Evolutionary conservation across 2,797 vertebrate genomes (phyloP).

Genomic region (Molossus molossus): DNA sequence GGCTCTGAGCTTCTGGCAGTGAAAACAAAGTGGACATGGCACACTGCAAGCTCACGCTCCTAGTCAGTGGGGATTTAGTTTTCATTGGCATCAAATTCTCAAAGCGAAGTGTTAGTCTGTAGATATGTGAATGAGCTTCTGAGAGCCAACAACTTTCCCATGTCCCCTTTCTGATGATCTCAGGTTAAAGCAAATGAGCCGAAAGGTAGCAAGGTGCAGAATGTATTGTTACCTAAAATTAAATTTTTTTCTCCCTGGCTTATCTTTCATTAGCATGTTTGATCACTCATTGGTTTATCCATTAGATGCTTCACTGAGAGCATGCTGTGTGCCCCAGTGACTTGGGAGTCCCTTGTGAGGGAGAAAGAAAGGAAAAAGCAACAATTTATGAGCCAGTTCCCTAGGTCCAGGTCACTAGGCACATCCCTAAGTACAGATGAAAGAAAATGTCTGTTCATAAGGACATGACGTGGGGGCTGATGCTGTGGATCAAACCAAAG

Average conservation of each 20-base stretch:
- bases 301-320: background rate
- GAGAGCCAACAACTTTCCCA: background rate
- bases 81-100: background rate
- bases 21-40: background rate
- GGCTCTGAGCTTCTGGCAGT: background rate
- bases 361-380: background rate
- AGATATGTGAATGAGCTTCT: background rate
- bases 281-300: background rate
- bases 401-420: background rate
- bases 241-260: too few relatives aligned
- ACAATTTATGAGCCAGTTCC: background rate
- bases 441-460: background rate
- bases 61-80: rapidly evolving
- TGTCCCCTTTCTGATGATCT: background rate
- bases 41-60: background rate
- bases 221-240: background rate
- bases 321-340: background rate
- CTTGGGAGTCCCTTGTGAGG: background rate
- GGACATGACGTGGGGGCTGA: background rate
- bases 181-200: background rate
- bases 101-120: background rate
- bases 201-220: background rate
- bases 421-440: background rate
- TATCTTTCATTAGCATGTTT: background rate
- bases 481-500: background rate